Percentiles rank a stretch among this genome's conserved stretches.
These are phyloP conservation scores for Sparidentex hasta DNA, from an alignment of 2,797 vertebrate species.

Conservation along the genomic window DNA sequence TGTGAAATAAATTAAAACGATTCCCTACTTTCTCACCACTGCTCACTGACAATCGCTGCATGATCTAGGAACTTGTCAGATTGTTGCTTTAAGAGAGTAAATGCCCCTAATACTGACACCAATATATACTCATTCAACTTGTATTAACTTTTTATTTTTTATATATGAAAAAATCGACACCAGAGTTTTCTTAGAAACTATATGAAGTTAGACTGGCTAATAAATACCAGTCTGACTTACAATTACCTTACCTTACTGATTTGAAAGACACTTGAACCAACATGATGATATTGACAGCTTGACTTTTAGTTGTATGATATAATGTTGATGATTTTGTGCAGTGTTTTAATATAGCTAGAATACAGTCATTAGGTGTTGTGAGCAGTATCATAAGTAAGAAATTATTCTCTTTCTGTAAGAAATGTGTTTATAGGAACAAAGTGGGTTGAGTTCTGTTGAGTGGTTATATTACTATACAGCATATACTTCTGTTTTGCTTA, in stretches of 20 bases:
- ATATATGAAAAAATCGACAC: too few species aligned
- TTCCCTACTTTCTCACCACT: background rate
- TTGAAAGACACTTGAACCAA: background rate
- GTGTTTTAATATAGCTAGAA: background rate
- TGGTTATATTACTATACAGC: background rate
- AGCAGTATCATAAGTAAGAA: background rate
- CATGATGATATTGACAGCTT: background rate
- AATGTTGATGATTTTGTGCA: background rate
- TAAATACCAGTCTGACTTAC: too few species aligned
- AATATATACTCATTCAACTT: too few species aligned
- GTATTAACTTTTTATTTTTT: too few species aligned
- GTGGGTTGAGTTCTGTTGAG: slow-evolving; percentile 30
- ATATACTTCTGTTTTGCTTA: background rate
- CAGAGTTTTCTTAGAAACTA: too few species aligned
- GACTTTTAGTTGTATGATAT: background rate
- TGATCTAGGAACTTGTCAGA: background rate
- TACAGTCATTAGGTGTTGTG: background rate
- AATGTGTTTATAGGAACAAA: slow-evolving; percentile 57
- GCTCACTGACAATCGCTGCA: background rate
- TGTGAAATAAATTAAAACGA: background rate
- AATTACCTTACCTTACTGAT: background rate
- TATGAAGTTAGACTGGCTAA: too few species aligned
- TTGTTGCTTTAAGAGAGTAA: too few species aligned
- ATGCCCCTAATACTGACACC: too few species aligned
- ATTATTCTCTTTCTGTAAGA: too few species aligned